A percentile compares a stretch with the other conserved stretches of the same genome.
phyloP scores from a whole-genome alignment of 1,140 invertebrate genomes.

The Drosophila mojavensis region DNA sequence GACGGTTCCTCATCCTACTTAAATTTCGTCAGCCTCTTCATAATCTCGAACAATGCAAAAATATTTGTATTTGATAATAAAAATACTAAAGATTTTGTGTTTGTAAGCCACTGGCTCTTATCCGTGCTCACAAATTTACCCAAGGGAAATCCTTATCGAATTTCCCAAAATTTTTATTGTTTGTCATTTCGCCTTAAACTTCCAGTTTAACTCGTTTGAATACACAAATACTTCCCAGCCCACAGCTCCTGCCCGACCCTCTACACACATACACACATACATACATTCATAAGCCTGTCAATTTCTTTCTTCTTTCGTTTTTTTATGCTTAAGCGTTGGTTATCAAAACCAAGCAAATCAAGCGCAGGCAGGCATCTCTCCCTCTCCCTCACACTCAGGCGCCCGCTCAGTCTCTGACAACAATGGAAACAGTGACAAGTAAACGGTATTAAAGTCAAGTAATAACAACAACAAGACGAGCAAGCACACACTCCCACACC shows the following conservation, averaged over 20 bases:
- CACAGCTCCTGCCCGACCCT: neutral
- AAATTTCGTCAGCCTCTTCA: too few species aligned
- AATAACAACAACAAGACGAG: slow-evolving; percentile 29
- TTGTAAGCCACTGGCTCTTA: too few species aligned
- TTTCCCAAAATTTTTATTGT: slow-evolving; percentile 6
- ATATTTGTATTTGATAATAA: too few species aligned
- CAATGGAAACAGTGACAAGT: slow-evolving; percentile 20
- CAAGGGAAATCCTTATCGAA: too few species aligned
- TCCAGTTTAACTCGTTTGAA: slow-evolving; percentile 31
- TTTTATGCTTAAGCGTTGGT: slow-evolving; percentile 25
- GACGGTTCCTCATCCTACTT: too few species aligned
- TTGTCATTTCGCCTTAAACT: slow-evolving; percentile 9
- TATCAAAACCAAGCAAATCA: slow-evolving; percentile 40
- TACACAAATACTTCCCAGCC: slow-evolving; percentile 31
- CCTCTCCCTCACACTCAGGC: neutral
- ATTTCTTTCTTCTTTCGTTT: slow-evolving; percentile 21
- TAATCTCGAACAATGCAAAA: too few species aligned
- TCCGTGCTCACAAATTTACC: too few species aligned
- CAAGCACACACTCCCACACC: slow-evolving; percentile 34
- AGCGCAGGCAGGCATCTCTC: slow-evolving; percentile 32
- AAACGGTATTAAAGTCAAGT: slow-evolving; percentile 44
- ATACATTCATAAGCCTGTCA: slow-evolving; percentile 34
- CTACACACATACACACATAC: too few species aligned
- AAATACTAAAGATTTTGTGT: too few species aligned
- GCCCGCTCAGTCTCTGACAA: neutral